These are phyloP conservation scores for Bombus confusus DNA, from an alignment of 1,140 invertebrate species.

Conservation along the genomic window DNA sequence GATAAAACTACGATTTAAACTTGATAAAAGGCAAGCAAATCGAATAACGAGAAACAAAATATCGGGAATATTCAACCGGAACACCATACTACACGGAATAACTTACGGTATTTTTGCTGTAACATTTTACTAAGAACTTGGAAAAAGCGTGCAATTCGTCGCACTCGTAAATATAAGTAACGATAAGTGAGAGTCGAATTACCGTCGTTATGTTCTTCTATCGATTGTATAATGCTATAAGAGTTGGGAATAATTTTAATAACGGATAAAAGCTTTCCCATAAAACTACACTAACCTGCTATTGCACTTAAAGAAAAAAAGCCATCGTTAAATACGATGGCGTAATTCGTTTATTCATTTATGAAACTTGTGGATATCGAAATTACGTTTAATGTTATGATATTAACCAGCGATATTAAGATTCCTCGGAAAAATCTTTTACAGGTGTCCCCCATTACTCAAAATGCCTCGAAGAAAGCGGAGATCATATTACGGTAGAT, in stretches of 20 bases:
- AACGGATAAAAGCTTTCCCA: background rate
- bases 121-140: background rate
- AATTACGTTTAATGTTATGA: background rate
- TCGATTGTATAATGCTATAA: fast-evolving
- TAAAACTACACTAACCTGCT: background rate
- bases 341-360: background rate
- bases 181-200: background rate
- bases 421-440: slow-evolving; percentile 62
- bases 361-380: background rate
- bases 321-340: too few species aligned
- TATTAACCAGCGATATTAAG: background rate
- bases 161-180: background rate
- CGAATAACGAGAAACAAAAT: background rate
- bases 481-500: slow-evolving; percentile 83
- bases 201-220: background rate
- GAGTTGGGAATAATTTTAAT: background rate
- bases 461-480: slow-evolving; percentile 80
- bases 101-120: too few species aligned
- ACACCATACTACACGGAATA: background rate
- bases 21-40: too few species aligned
- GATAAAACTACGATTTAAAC: background rate
- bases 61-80: background rate
- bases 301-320: background rate
- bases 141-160: background rate
- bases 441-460: slow-evolving; percentile 84